Evolutionary conservation across 2,888 invertebrate genomes (phyloP), one percentile per base, ranked within the genome.

Genomic region (Zygogramma bicolorata): DNA sequence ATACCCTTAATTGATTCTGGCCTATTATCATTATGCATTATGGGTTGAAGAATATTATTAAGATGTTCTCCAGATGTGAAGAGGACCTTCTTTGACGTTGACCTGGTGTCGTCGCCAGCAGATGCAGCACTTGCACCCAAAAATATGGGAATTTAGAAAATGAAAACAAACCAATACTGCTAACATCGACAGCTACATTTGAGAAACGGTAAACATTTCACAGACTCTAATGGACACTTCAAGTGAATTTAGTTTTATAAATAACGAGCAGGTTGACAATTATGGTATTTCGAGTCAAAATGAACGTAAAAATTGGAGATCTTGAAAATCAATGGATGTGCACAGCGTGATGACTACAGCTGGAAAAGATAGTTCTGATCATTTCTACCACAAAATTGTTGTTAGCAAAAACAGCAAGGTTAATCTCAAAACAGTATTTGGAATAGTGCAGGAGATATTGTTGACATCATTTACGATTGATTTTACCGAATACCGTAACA

Each of bases 11-110:
- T 62, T 62, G 62, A 42, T 62, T 40, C 25, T 42, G 42, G 22
- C 25, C 27, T 42, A 62, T 42, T 29, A 62, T 62, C 40, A 42
- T 62, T 27, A 62, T 42, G 62, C 27, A 38, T 20, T 42, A 29
- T 62, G 46, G 62, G 42, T 22, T 34, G 42, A 34, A 59, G 67
- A 59, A 29, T 20, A 67, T 62, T 25, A 59, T 68, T 60, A 68
- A 71, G 71, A 71, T 71, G 71, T 68, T 71, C 71, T 68, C 71
- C 71, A 71, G 71, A 71, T 71, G 71, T 71, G 31, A 71, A 71
- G 63, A 42, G 71, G 71, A 34, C 67, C 59, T 29, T 61, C 57
- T 58, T 53, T 66, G 68, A 67, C 69, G 61, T 66, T 71, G 74
- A 70, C 71, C 71, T 71, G 68, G 42, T 70, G 57, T 65, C 49